phyloP scores from a whole-genome alignment of 2,113 vertebrate species.

The Neotragus pygmaeus region DNA sequence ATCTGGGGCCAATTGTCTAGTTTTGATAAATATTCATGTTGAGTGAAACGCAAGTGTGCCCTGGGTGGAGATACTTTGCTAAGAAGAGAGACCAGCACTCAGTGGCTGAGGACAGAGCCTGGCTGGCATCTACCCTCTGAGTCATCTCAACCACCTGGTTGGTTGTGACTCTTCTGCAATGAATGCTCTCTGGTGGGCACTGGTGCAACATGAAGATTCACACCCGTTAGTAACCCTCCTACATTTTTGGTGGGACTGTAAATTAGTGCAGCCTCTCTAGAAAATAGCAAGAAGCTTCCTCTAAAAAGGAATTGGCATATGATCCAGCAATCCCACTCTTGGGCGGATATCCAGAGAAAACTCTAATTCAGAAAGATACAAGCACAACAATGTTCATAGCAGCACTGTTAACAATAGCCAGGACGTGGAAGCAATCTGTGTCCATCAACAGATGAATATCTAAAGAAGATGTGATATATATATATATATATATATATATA shows the following conservation, averaged over 20 bases:
- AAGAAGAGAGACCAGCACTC: neutral
- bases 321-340: neutral
- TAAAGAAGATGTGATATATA: neutral
- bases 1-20: neutral
- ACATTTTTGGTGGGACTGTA: neutral
- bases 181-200: neutral
- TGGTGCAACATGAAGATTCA: neutral
- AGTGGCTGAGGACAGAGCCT: neutral
- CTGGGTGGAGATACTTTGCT: neutral
- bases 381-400: neutral
- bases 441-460: neutral
- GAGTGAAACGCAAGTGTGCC: neutral
- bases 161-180: neutral
- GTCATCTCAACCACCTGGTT: neutral
- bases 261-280: neutral
- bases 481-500: too few relatives aligned
- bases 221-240: neutral
- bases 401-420: neutral
- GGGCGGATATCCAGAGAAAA: neutral
- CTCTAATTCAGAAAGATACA: neutral
- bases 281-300: neutral
- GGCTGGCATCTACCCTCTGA: neutral
- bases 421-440: neutral
- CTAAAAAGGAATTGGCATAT: neutral
- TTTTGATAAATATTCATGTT: neutral